phyloP scores from a whole-genome alignment of 2,888 invertebrate species.

The Aphrophora alni region DNA sequence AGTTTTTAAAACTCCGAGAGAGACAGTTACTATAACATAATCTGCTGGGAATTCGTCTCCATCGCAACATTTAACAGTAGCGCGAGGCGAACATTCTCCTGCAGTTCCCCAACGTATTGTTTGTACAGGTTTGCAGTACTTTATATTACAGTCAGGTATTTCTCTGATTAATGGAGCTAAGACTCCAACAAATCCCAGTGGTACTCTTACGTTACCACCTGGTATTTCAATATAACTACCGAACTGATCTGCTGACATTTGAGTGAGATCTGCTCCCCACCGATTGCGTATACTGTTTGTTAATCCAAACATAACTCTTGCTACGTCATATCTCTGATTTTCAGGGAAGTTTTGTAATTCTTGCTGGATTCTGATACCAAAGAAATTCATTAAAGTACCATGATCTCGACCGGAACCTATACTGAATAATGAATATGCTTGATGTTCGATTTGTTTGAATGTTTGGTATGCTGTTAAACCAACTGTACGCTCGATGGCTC shows the following conservation, averaged over 20 bases:
- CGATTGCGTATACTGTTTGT: constrained; percentile 67
- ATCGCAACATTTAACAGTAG: constrained; percentile 72
- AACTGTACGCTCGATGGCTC: constrained; percentile 68
- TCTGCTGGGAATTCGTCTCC: constrained; percentile 74
- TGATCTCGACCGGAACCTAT: background rate
- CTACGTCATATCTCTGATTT: constrained; percentile 72
- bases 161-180: constrained; percentile 70
- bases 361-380: constrained; percentile 71
- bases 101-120: constrained; percentile 68
- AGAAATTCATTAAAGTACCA: constrained; percentile 50
- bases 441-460: constrained; percentile 70
- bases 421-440: constrained; percentile 59
- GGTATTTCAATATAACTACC: constrained; percentile 72
- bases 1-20: constrained; percentile 79
- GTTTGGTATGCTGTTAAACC: constrained; percentile 70
- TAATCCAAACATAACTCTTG: constrained; percentile 71
- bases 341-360: constrained; percentile 73
- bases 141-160: constrained; percentile 63
- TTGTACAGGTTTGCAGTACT: constrained; percentile 73
- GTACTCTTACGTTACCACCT: constrained; percentile 68
- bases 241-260: constrained; percentile 66
- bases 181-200: constrained; percentile 71
- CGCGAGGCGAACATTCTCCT: constrained; percentile 55
- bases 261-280: constrained; percentile 73
- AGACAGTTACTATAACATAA: constrained; percentile 78